Percentiles rank a stretch among this genome's conserved stretches.
phyloP scores from a whole-genome alignment of 2,888 invertebrate genomes.

The Amblyjoppa fuscipennis region DNA sequence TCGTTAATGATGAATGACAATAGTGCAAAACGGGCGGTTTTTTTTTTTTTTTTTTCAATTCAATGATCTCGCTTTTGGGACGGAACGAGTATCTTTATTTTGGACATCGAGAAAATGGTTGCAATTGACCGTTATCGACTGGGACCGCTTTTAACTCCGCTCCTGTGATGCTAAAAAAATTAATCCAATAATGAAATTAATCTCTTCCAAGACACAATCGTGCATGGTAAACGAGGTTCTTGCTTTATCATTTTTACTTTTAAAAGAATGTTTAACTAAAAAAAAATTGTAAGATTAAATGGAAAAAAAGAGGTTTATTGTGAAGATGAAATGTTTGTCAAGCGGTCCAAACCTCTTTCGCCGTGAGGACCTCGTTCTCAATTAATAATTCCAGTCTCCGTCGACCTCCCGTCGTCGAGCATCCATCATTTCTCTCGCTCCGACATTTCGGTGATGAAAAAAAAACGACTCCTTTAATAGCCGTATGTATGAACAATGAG shows the following conservation, averaged over 20 bases:
- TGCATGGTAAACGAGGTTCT: too few relatives aligned
- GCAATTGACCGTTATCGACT: too few relatives aligned
- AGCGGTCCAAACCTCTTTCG: neutral
- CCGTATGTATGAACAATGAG: neutral
- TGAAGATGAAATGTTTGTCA: neutral
- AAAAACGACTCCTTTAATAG: neutral
- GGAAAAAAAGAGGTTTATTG: neutral
- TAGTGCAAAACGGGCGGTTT: neutral
- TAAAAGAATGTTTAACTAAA: neutral
- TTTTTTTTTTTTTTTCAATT: neutral
- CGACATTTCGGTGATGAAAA: neutral
- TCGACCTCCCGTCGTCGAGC: constrained; percentile 6
- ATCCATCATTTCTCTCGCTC: constrained; percentile 22
- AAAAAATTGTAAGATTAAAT: neutral
- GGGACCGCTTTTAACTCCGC: too few relatives aligned
- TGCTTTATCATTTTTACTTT: too few relatives aligned
- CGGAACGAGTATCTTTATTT: neutral
- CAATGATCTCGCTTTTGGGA: neutral
- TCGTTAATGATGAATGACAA: neutral
- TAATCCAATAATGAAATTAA: too few relatives aligned
- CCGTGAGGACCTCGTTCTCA: neutral
- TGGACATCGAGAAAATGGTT: too few relatives aligned
- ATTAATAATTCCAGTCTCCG: constrained; percentile 45
- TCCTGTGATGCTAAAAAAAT: too few relatives aligned
- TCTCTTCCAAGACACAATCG: too few relatives aligned